Evolutionary conservation across 1,140 invertebrate species (phyloP), one percentile per base, ranked within the genome.

Genomic region (Drosophila cardini): DNA sequence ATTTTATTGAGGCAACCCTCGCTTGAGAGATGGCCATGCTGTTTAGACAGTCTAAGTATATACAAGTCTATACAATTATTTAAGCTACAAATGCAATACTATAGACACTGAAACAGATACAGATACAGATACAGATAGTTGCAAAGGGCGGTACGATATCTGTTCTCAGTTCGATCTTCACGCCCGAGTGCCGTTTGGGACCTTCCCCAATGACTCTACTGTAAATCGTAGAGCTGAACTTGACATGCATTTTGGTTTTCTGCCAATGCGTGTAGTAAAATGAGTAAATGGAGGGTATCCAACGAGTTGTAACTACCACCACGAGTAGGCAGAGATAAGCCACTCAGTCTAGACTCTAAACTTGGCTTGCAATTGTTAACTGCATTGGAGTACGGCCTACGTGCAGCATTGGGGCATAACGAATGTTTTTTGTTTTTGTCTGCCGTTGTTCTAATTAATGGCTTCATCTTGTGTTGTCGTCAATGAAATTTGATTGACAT

Each of bases 361-460:
- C 75, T 64, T 46, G 43, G 52, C 62, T 34, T 13, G 13, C 68
- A 69, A 76, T 65, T 79, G 72, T 86, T 73, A 85, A 83, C 83
- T 87, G 83, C 83, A 86, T 86, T 86, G 83, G 82, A 73, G 72
- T 55, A 50, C 76, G 34, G 63, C 83, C 83, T 81, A 86, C 83
- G 76, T 68, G 48, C 75, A 76, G 46, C 83, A 86, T 82, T 87
- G 83, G 86, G 64, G 57, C 34, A 57, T 64, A 74, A 61, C 52
- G 45, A 57, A 52, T 68, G 30, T 32, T 48, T 64, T 61, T 16
- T 48, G 34, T 42, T 9, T 26, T 48, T 9, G n/a, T 52, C 34
- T 38, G 11, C 32, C 57, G 74, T 32, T 82, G 83, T 78, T 87
- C 82, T 71, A 82, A 87, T 86, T 82, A 79, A 78, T 87, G 67